Evolutionary conservation across 2,113 vertebrate genomes (phyloP), one percentile per base, ranked within the genome.

Genomic region (Cinclus cinclus): DNA sequence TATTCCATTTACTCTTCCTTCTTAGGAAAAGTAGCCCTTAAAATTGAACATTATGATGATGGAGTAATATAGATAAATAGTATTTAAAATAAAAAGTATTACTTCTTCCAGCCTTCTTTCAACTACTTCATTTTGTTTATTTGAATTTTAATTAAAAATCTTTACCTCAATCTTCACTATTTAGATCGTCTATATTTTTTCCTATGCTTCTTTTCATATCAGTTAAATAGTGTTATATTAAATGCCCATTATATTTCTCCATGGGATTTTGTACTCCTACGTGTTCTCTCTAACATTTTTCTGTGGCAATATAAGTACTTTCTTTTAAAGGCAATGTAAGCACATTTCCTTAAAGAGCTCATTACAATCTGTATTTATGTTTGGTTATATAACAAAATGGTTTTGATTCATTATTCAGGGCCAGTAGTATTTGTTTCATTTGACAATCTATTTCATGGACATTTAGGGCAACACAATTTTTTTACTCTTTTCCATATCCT

Each of bases 391-490:
- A 81, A 69, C 1, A 83, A 86, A 83, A 77, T 44, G 6, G 2
- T 25, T 92, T 95, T 90, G 67, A 68, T 86, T 91, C 91, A 77
- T 77, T 96, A 74, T 94, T 70, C 28, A 91, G 39, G 23, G 2
- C 1, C 46, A 92, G 15, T 24, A 87, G 4, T 28, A 60, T 62
- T 83, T 86, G 17, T 67, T 94, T 73, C 60, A 59, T 47, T 62
- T 28, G 37, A 65, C 17, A 80, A 70, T 24, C 7, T 13, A 24
- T 65, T 86, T 87, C 7, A 65, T 42, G 19, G 10, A 25, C 80
- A 46, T 75, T 86, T 50, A 68, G 20, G 46, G 16, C 13, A 90
- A 75, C 11, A 1, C 11, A 53, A 69, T 21, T 8, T 78, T 91
- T 70, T 59, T 4, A 59, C 15, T 47, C 21, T 79, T 88, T 79